Conservation (phyloP, 2,113 vertebrate genomes). For the Pelmatolapia mariae region DNA sequence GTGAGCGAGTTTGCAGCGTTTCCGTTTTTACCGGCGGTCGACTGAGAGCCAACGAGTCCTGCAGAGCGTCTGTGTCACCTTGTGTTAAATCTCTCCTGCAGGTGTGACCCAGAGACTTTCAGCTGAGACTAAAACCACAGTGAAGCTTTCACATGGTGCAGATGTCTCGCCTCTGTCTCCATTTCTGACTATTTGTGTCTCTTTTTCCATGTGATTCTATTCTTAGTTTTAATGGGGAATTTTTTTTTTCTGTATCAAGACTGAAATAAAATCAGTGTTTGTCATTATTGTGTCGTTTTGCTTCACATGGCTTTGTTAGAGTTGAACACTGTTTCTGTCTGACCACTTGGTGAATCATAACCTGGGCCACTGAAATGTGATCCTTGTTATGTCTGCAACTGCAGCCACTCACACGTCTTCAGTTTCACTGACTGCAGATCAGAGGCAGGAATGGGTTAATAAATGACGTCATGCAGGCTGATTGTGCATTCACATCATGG, state of each 20-base stretch:
- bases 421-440: neutral
- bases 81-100: neutral
- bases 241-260: neutral
- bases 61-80: neutral
- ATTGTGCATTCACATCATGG: constrained; percentile 7
- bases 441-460: constrained; percentile 7
- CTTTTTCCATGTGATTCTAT: neutral
- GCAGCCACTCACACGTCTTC: neutral
- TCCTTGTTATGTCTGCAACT: neutral
- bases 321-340: neutral
- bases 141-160: neutral
- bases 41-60: neutral
- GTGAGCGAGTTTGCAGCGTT: neutral
- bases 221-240: neutral
- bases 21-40: neutral
- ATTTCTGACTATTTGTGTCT: neutral
- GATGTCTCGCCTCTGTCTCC: neutral
- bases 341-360: neutral
- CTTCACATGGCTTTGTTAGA: neutral
- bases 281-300: neutral
- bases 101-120: neutral
- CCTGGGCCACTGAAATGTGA: neutral
- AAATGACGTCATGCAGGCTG: neutral
- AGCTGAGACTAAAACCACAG: neutral
- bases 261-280: neutral